Percentiles rank a stretch among this genome's conserved stretches.
These are phyloP conservation scores for Vannuccia rotundouncinata DNA, from an alignment of 2,888 invertebrate species.

Conservation along the genomic window DNA sequence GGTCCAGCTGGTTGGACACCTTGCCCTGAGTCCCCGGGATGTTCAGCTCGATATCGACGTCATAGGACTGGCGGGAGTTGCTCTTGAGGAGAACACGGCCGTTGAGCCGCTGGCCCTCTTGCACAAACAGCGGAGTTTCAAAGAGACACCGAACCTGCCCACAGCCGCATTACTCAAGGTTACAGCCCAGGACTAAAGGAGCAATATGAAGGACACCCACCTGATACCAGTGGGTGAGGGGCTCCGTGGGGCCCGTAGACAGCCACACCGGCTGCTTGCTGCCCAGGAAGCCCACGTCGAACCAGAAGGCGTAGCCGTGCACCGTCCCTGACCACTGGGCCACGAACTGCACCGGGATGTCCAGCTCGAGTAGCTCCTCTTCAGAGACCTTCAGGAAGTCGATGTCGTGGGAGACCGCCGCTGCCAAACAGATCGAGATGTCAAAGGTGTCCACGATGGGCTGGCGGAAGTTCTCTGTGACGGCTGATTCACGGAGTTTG, in stretches of 20 bases:
- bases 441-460: constrained; percentile 98
- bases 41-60: constrained; percentile 87
- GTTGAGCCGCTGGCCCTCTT: constrained; percentile 69
- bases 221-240: constrained; percentile 97
- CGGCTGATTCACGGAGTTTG: constrained; percentile 79
- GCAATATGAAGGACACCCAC: too few species aligned
- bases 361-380: constrained; percentile 85
- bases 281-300: constrained; percentile 89
- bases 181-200: too few species aligned
- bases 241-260: constrained; percentile 93
- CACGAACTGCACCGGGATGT: constrained; percentile 87
- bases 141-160: constrained; percentile 73
- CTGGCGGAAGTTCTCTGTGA: constrained; percentile 93
- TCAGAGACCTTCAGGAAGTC: constrained; percentile 87
- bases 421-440: constrained; percentile 88
- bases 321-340: constrained; percentile 84
- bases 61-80: constrained; percentile 86
- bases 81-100: constrained; percentile 77
- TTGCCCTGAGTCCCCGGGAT: constrained; percentile 76
- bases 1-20: constrained; percentile 82
- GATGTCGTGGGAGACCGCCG: constrained; percentile 82
- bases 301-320: constrained; percentile 97
- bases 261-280: constrained; percentile 72
- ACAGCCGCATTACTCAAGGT: too few species aligned
- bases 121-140: constrained; percentile 84